Evolutionary conservation across 2,888 invertebrate species (phyloP).

Genomic region (Imbricaverruca yamaguchii): DNA sequence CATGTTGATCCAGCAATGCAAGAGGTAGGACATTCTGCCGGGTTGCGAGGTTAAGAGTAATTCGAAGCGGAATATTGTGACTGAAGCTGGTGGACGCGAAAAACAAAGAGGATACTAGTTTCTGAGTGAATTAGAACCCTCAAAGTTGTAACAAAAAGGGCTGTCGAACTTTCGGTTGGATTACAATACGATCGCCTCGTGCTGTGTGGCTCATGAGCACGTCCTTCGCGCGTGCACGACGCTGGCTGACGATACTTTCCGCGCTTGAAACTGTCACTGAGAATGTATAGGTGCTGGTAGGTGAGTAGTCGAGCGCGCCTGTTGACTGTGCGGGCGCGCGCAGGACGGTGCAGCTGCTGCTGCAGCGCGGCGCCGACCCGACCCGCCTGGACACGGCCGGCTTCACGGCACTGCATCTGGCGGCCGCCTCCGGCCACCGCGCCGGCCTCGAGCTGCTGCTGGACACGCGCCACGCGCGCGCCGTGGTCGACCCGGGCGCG

Average conservation of each 20-base stretch:
- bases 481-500: not conserved
- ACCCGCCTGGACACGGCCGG: slow-evolving; percentile 50
- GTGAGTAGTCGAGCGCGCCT: not conserved
- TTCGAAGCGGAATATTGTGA: not conserved
- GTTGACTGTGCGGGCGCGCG: not conserved
- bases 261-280: too few relatives aligned
- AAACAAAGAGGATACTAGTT: not conserved
- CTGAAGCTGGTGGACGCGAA: not conserved
- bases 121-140: not conserved
- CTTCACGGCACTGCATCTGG: slow-evolving; percentile 55
- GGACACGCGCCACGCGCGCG: slow-evolving; percentile 33
- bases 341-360: slow-evolving; percentile 36
- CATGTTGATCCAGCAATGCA: too few relatives aligned
- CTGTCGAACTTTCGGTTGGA: too few relatives aligned
- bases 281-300: too few relatives aligned
- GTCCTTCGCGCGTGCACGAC: too few relatives aligned
- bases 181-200: too few relatives aligned
- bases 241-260: too few relatives aligned
- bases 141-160: not conserved
- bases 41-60: too few relatives aligned
- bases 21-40: too few relatives aligned
- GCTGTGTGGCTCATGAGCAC: too few relatives aligned
- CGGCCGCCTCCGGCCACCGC: slow-evolving; percentile 45
- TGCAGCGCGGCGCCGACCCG: slow-evolving; percentile 52
- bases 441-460: slow-evolving; percentile 44